Conservation (phyloP, 2,113 vertebrate genomes). For the Todiramphus chloris region DNA sequence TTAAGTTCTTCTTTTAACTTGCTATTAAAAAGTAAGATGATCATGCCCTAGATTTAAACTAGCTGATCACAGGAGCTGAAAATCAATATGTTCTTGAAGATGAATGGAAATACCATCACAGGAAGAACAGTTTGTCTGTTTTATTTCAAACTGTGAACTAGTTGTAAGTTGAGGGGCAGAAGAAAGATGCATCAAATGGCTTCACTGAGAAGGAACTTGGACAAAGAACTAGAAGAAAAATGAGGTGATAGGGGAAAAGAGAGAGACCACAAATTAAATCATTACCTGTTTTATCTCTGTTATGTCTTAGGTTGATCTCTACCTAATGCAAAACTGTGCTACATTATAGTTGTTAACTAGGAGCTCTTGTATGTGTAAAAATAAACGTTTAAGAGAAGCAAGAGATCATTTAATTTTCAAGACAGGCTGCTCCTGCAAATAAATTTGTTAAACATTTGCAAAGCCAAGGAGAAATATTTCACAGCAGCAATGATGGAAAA, state of each 20-base stretch:
- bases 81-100: neutral
- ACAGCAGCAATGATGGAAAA: neutral
- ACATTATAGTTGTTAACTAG: neutral
- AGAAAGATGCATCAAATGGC: neutral
- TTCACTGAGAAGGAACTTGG: neutral
- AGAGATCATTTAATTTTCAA: neutral
- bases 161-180: conserved; percentile 28
- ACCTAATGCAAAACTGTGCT: neutral
- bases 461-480: conserved; percentile 28
- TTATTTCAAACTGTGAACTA: neutral
- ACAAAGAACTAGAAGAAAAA: neutral
- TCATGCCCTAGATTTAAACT: neutral
- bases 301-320: neutral
- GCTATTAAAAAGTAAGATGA: neutral
- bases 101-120: conserved; percentile 4
- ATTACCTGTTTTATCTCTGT: neutral
- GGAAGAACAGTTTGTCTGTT: neutral
- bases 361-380: neutral
- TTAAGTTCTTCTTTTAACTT: neutral
- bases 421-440: neutral
- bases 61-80: neutral
- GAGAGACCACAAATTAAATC: neutral
- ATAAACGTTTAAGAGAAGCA: neutral
- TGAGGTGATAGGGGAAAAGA: neutral
- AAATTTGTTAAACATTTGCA: conserved; percentile 9